Conservation (phyloP, 2,113 vertebrate species). For the Platanista minor region DNA sequence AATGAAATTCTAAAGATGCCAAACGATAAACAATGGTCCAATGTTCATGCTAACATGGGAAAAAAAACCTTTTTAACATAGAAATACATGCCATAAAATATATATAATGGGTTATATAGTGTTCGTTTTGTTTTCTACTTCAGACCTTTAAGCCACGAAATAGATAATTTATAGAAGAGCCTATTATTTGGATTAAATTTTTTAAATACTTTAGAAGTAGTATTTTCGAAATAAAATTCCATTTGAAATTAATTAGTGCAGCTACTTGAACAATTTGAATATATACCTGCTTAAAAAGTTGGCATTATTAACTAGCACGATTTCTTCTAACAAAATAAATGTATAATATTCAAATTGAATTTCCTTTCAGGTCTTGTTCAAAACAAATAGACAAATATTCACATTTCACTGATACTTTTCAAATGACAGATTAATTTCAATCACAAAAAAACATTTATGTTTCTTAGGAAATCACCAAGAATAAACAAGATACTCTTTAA, state of each 20-base stretch:
- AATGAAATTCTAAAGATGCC: neutral
- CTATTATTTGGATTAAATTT: neutral
- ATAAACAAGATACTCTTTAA: neutral
- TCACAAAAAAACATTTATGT: neutral
- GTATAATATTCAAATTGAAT: neutral
- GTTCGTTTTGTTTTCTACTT: neutral
- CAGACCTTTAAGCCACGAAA: neutral
- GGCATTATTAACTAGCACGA: neutral
- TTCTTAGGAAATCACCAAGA: neutral
- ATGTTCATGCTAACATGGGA: neutral
- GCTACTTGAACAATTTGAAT: neutral
- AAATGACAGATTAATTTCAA: neutral
- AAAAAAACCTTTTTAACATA: neutral
- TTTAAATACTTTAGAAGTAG: neutral
- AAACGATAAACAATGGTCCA: neutral
- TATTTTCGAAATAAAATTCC: neutral
- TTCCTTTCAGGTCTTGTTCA: neutral
- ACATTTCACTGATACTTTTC: neutral
- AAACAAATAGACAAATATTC: neutral
- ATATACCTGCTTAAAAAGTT: neutral
- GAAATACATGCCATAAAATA: neutral
- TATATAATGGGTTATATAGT: neutral
- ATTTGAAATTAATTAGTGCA: neutral
- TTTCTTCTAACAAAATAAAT: neutral
- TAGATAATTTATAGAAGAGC: neutral